Evolutionary conservation across 2,113 vertebrate species (phyloP), one percentile per base, ranked within the genome.

Genomic region (Myotis davidii): DNA sequence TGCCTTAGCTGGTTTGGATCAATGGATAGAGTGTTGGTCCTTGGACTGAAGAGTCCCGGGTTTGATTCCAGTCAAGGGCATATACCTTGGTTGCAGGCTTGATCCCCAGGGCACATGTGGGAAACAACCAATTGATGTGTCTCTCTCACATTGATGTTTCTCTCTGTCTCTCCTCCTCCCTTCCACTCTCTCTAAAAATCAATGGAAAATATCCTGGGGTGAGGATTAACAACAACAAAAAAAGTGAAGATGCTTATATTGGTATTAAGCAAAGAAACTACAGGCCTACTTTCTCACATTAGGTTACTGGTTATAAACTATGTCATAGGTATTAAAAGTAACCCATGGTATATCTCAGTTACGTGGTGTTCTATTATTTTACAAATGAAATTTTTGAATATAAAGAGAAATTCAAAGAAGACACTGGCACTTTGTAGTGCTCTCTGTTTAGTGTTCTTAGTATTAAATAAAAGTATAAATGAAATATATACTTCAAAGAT

Each of bases 401-500:
- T 50, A 59, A 90, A 87, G 61, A 76, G 9, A 11, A 88, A 32
- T 81, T 91, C 27, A 84, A 93, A 78, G 56, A 86, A 79, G n/a
- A 52, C 13, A 65, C 18, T 77, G 23, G 25, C 25, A 32, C 6
- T 92, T 77, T 70, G 27, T 1, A 25, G 12, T 32, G 11, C 17
- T 50, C 85, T 92, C 67, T 86, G n/a, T 84, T 87, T 42, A 73
- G 9, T 90, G 56, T 78, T 95, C 18, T 78, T 88, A 70, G 42
- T 73, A 78, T 14, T 29, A 72, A 50, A 73, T 86, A 67, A 65
- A 73, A 64, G 6, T 18, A 50, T 17, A 86, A 84, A 84, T 65
- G 37, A 93, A 76, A 93, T 67, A 7, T n/a, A 45, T 67, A 74
- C 20, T 59, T 90, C 32, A 94, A 48, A 81, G 5, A 12, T 78